Percentiles rank a stretch among this genome's conserved stretches.
Evolutionary conservation across 2,888 invertebrate species (phyloP).

Genomic region (Tipula lateralis): DNA sequence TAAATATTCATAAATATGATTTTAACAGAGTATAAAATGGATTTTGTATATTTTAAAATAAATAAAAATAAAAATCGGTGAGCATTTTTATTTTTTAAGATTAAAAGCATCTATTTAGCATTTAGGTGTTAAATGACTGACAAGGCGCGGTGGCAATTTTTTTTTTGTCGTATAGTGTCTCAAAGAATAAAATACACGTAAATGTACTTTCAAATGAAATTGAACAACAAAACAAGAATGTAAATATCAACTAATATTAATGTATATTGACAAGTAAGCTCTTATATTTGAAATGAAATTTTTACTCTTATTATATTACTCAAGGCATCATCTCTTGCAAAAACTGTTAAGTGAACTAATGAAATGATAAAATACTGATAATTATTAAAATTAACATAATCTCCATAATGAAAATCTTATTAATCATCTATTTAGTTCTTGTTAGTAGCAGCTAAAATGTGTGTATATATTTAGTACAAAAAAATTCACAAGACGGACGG

Average conservation of each 20-base stretch:
- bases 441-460: neutral
- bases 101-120: conserved; percentile 36
- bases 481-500: neutral
- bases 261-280: neutral
- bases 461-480: neutral
- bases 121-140: conserved; percentile 44
- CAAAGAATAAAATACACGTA: neutral
- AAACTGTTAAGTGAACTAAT: conserved; percentile 24
- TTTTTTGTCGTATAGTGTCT: neutral
- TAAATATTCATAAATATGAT: conserved; percentile 19
- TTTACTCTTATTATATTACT: neutral
- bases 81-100: conserved; percentile 3
- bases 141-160: conserved; percentile 46
- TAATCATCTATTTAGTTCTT: conserved; percentile 24
- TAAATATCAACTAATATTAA: neutral
- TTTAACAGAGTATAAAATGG: conserved; percentile 24
- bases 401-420: neutral
- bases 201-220: neutral
- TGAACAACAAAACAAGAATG: neutral
- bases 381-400: neutral
- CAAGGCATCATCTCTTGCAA: neutral
- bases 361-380: conserved; percentile 19
- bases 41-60: neutral
- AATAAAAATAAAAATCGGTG: conserved; percentile 14
- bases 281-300: neutral